phyloP scores from a whole-genome alignment of 2,113 vertebrate genomes.

The Plectropomus leopardus region DNA sequence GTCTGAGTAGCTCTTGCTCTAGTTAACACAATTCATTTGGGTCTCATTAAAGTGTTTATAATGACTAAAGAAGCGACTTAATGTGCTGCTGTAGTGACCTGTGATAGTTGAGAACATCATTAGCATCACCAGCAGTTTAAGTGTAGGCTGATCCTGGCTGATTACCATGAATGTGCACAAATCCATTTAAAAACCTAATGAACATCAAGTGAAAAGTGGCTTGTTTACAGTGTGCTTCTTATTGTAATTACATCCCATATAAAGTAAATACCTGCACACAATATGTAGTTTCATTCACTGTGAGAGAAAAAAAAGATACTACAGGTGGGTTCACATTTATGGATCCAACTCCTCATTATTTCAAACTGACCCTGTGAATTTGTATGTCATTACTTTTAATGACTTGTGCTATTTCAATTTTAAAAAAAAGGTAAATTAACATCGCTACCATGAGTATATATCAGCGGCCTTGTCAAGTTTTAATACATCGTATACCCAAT shows the following conservation, averaged over 20 bases:
- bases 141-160: slow-evolving; percentile 53
- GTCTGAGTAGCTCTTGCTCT: slow-evolving; percentile 65
- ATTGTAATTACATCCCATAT: slow-evolving; percentile 25
- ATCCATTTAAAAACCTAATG: slow-evolving; percentile 47
- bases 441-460: slow-evolving; percentile 16
- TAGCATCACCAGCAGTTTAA: slow-evolving; percentile 73
- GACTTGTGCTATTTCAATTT: slow-evolving; percentile 22
- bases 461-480: slow-evolving; percentile 34
- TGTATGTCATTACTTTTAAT: slow-evolving; percentile 3
- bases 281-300: neutral
- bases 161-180: slow-evolving; percentile 52
- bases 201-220: slow-evolving; percentile 32
- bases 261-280: slow-evolving; percentile 1
- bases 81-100: slow-evolving; percentile 71
- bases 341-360: neutral
- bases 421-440: slow-evolving; percentile 19
- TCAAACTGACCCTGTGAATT: neutral
- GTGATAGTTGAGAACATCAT: slow-evolving; percentile 72
- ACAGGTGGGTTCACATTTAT: neutral
- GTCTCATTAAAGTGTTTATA: slow-evolving; percentile 77
- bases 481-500: slow-evolving; percentile 26
- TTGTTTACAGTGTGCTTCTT: slow-evolving; percentile 49
- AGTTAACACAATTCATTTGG: slow-evolving; percentile 72
- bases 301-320: slow-evolving; percentile 18
- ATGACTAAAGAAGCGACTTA: slow-evolving; percentile 69